A percentile compares a stretch with the other conserved stretches of the same genome.
phyloP scores from a whole-genome alignment of 1,140 invertebrate genomes.

The Tetragnatha versicolor region DNA sequence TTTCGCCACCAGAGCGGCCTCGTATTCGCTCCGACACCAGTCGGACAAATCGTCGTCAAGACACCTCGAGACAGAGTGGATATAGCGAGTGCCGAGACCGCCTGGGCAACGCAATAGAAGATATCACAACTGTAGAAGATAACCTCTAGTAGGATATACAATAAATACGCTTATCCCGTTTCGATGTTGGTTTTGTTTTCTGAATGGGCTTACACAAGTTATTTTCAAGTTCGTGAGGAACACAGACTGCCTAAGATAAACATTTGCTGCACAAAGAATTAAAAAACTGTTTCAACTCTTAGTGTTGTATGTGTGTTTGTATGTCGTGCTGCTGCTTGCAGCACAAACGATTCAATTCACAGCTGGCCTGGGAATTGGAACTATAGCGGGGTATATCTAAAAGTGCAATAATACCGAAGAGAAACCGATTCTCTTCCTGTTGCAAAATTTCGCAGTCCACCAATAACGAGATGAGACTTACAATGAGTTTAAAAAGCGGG shows the following conservation, averaged over 20 bases:
- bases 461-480: too few species aligned
- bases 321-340: background rate
- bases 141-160: background rate
- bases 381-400: background rate
- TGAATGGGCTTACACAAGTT: conserved; percentile 1
- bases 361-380: conserved; percentile 48
- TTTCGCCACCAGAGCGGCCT: background rate
- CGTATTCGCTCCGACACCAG: background rate
- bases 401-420: conserved; percentile 47
- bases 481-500: too few species aligned
- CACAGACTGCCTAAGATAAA: conserved; percentile 2
- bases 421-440: too few species aligned
- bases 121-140: too few species aligned
- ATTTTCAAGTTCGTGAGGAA: background rate
- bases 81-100: too few species aligned
- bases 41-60: background rate
- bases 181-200: background rate
- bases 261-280: conserved; percentile 27
- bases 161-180: background rate
- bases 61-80: too few species aligned
- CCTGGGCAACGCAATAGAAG: too few species aligned
- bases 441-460: too few species aligned
- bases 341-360: conserved; percentile 27
- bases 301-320: conserved; percentile 38
- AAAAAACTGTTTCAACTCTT: conserved; percentile 25